Evolutionary conservation across 1,140 invertebrate species (phyloP).

Genomic region (Drosophila athabasca): DNA sequence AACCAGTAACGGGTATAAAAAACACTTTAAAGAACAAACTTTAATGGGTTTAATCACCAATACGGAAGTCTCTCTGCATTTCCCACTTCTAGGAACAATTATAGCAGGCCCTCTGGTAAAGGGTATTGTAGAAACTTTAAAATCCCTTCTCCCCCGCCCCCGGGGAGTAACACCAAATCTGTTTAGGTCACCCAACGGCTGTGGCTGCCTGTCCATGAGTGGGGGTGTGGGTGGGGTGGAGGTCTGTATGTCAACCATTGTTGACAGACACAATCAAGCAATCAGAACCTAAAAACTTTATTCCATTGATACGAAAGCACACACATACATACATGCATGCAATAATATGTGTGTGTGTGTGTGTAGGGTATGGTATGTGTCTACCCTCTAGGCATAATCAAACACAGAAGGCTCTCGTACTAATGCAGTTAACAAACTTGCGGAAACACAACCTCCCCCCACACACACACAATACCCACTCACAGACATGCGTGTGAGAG

Average conservation of each 20-base stretch:
- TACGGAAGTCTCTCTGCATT: too few relatives aligned
- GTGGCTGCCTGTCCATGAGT: background rate
- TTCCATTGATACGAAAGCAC: constrained; percentile 35
- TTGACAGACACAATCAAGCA: constrained; percentile 81
- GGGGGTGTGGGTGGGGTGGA: background rate
- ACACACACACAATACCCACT: constrained; percentile 16
- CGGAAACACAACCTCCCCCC: constrained; percentile 61
- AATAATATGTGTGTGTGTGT: constrained; percentile 9
- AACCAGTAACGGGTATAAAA: too few relatives aligned
- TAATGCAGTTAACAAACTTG: constrained; percentile 82
- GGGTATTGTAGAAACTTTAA: constrained; percentile 27
- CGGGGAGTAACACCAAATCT: constrained; percentile 30
- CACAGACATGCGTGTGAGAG: constrained; percentile 49
- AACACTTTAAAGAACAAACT: too few relatives aligned
- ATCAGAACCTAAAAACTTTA: constrained; percentile 81
- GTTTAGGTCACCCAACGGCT: constrained; percentile 27
- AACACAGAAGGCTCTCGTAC: constrained; percentile 75
- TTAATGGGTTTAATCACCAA: too few relatives aligned
- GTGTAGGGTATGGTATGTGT: constrained; percentile 18
- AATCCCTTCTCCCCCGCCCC: background rate
- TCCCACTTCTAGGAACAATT: too few relatives aligned
- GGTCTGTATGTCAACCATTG: constrained; percentile 47
- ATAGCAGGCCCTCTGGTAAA: background rate
- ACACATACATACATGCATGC: background rate
- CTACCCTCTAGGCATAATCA: constrained; percentile 75